A percentile compares a stretch with the other conserved stretches of the same genome.
These are phyloP conservation scores for Anableps anableps DNA, from an alignment of 2,797 vertebrate genomes.

Conservation along the genomic window DNA sequence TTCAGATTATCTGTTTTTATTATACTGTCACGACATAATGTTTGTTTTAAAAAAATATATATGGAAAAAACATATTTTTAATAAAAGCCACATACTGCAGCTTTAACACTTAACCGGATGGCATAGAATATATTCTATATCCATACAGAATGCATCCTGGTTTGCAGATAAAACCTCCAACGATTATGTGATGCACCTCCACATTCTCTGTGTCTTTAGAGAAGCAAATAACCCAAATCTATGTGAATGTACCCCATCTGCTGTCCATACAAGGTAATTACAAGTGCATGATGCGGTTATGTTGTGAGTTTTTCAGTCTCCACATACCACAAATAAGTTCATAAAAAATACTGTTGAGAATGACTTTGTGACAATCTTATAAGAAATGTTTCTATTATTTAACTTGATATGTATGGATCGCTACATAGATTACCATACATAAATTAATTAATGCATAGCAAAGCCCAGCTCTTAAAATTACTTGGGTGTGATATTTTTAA, in stretches of 20 bases:
- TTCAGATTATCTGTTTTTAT: too few species aligned
- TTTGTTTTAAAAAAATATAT: too few species aligned
- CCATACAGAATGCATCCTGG: too few species aligned
- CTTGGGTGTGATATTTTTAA: too few species aligned
- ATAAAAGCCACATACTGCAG: too few species aligned
- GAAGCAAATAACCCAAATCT: neutral
- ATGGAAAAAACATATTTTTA: too few species aligned
- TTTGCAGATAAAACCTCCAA: neutral
- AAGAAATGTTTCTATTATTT: neutral
- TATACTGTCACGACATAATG: too few species aligned
- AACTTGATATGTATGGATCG: neutral
- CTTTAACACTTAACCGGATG: neutral
- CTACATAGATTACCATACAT: neutral
- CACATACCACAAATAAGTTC: neutral
- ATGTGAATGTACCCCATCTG: slow-evolving; percentile 23
- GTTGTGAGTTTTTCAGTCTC: neutral
- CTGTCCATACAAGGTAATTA: slow-evolving; percentile 21
- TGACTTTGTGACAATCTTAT: neutral
- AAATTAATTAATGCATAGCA: neutral
- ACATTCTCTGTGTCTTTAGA: neutral
- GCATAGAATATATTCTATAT: neutral
- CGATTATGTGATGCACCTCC: neutral
- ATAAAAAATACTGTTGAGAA: neutral
- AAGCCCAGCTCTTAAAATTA: too few species aligned
- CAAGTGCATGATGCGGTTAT: neutral